Conservation (phyloP, 2,888 invertebrate genomes). For the Siphlonurus alternatus region DNA sequence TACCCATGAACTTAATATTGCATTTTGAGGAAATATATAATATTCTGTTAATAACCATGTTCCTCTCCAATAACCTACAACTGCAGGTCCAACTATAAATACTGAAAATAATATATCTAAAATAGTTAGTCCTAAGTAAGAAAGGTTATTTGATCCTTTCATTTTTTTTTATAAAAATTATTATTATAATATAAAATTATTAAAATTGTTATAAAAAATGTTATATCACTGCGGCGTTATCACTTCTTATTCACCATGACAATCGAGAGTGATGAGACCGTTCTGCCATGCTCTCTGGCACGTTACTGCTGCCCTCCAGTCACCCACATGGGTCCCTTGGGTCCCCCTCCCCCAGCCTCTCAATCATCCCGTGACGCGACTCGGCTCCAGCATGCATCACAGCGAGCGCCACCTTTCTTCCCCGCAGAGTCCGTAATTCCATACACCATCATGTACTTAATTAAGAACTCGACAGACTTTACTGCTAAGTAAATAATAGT, state of each 20-base stretch:
- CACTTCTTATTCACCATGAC: not conserved
- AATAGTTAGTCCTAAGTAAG: conserved; percentile 40
- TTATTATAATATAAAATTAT: too few relatives aligned
- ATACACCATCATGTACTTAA: too few relatives aligned
- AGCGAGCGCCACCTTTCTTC: too few relatives aligned
- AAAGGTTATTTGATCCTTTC: conserved; percentile 24
- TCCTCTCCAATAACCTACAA: conserved; percentile 42
- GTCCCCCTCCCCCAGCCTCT: too few relatives aligned
- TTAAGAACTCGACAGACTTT: not conserved
- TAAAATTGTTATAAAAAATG: too few relatives aligned
- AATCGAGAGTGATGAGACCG: not conserved
- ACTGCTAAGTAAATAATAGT: not conserved
- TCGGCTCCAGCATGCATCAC: too few relatives aligned
- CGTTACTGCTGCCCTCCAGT: not conserved
- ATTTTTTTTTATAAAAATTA: not conserved
- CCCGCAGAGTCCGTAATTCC: too few relatives aligned
- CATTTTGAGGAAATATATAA: conserved; percentile 41
- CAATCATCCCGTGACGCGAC: too few relatives aligned
- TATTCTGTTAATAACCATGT: conserved; percentile 65
- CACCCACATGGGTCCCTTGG: too few relatives aligned
- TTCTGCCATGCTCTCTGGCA: not conserved
- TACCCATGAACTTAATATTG: not conserved
- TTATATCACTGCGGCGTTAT: not conserved
- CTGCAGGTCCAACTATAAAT: conserved; percentile 52
- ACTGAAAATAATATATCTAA: conserved; percentile 57